Conservation (phyloP, 2,113 vertebrate species). For the Poeciliopsis prolifica region DNA sequence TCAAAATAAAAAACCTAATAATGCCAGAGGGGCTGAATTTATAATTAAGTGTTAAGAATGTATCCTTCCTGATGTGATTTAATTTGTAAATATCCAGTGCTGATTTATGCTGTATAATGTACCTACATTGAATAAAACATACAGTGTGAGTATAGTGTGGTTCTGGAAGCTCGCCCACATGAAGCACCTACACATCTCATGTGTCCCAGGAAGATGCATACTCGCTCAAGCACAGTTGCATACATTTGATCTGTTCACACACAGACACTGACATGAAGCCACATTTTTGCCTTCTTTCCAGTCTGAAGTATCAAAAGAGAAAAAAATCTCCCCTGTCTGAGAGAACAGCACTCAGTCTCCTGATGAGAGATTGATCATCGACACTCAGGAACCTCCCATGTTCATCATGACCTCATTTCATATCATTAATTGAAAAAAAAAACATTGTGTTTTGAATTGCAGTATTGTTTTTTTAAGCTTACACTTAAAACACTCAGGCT, state of each 20-base stretch:
- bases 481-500: too few species aligned
- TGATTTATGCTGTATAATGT: constrained; percentile 7
- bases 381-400: not conserved
- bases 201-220: not conserved
- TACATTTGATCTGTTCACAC: constrained; percentile 5
- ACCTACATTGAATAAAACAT: constrained; percentile 14
- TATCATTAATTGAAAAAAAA: constrained; percentile 12
- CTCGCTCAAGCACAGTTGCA: constrained; percentile 13
- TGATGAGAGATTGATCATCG: constrained; percentile 41
- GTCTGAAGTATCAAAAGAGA: constrained; percentile 19
- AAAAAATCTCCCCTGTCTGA: constrained; percentile 10
- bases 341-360: constrained; percentile 13
- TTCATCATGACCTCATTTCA: not conserved
- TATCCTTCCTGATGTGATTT: constrained; percentile 6
- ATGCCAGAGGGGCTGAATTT: constrained; percentile 21
- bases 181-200: constrained; percentile 30
- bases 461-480: too few species aligned
- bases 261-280: constrained; percentile 7
- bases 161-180: constrained; percentile 26
- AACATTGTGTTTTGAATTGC: too few species aligned
- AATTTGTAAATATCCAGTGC: not conserved
- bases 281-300: constrained; percentile 3
- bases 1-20: constrained; percentile 7
- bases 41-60: constrained; percentile 1
- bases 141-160: constrained; percentile 20